Evolutionary conservation across 2,888 invertebrate species (phyloP), one percentile per base, ranked within the genome.

Genomic region (Argyresthia goedartella): DNA sequence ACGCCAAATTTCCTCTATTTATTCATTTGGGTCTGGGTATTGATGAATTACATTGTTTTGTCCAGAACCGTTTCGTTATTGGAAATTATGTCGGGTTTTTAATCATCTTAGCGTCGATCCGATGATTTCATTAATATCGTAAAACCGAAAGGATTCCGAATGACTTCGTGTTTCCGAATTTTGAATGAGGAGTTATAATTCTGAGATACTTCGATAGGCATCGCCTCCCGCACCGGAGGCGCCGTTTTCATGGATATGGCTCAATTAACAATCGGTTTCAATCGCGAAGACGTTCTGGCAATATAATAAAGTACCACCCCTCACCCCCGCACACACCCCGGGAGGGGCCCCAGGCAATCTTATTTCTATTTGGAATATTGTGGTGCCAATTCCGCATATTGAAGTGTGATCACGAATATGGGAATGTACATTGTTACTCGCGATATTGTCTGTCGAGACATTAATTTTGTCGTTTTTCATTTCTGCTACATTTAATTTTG

Each of bases 221-320:
- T 85, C 84, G 78, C 68, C 67, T 66, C 45, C 51, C 70, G 71
- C 71, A 76, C 76, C 43, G 51, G 51, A 75, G 78, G 78, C 80
- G 78, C 78, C 77, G 82, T 81, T 84, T 80, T 84, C 85, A 81
- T 81, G 85, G 86, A 86, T 85, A 86, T 80, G 76, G 81, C 86
- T 86, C 86, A 85, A 86, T 85, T 86, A 85, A 86, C 86, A 85
- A 84, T 82, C 76, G 86, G 81, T 82, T 84, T 84, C 84, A 84
- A 84, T 85, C 84, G 82, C 69, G 81, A 82, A 81, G 82, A 84
- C 84, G 80, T 81, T 78, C 76, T 67, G 77, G 73, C 55, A 55
- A 73, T 68, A 70, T 81, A 82, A 84, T 81, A 84, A 84, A 84
- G 79, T 77, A 70, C 75, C 80, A 70, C 78, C 76, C 64, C 59